Conservation (phyloP, 2,888 invertebrate species). For the Andrena minutula region DNA sequence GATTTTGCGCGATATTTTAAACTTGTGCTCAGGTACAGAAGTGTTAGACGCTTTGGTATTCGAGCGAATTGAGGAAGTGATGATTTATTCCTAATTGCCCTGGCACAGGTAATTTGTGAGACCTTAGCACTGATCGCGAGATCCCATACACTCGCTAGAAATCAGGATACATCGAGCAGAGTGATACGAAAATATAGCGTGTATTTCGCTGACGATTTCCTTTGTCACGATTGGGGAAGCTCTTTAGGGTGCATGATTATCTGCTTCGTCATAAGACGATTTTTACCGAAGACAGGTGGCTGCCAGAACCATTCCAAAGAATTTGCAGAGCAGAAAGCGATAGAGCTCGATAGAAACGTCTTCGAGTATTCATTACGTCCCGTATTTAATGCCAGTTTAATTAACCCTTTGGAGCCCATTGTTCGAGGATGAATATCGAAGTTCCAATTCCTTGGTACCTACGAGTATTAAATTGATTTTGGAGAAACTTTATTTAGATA, state of each 20-base stretch:
- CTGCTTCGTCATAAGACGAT: slow-evolving; percentile 8
- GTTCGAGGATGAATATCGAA: not conserved
- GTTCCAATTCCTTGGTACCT: not conserved
- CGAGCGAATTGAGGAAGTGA: not conserved
- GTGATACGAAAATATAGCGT: slow-evolving; percentile 43
- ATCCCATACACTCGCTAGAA: slow-evolving; percentile 1
- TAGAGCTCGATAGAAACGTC: slow-evolving; percentile 12
- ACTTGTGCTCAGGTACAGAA: not conserved
- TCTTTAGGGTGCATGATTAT: slow-evolving; percentile 12
- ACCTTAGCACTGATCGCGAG: slow-evolving; percentile 10
- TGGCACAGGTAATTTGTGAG: not conserved
- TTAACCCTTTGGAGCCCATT: slow-evolving; percentile 45
- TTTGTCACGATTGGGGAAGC: slow-evolving; percentile 23
- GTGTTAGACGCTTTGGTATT: slow-evolving; percentile 1
- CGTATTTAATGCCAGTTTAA: not conserved
- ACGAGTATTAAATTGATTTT: not conserved
- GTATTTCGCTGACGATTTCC: not conserved
- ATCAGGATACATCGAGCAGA: slow-evolving; percentile 16
- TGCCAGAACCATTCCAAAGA: slow-evolving; percentile 5
- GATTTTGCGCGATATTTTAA: not conserved
- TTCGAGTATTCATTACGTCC: not conserved
- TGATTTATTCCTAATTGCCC: not conserved
- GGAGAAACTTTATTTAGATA: slow-evolving; percentile 11
- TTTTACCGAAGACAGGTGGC: not conserved
- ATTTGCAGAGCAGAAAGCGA: not conserved